Percentiles rank a stretch among this genome's conserved stretches.
These are phyloP conservation scores for Cranoglanis bouderius DNA, from an alignment of 2,113 vertebrate genomes.

Conservation along the genomic window DNA sequence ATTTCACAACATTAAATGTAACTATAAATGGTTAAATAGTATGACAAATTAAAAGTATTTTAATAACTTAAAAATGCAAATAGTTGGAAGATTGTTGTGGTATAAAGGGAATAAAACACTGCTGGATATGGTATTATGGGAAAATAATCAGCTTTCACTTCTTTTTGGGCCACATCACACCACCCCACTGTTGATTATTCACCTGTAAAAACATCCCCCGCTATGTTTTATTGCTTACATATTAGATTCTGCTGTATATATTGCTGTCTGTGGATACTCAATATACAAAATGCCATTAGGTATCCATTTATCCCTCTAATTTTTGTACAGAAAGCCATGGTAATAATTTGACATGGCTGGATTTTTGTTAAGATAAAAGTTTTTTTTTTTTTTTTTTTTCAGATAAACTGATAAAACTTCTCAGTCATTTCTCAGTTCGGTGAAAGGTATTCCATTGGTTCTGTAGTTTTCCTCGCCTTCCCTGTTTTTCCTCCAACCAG, in stretches of 20 bases:
- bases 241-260: neutral
- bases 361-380: neutral
- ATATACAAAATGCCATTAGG: neutral
- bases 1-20: no score
- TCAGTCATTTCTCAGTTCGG: no score
- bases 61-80: neutral
- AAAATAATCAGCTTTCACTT: neutral
- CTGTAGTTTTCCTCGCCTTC: conserved; percentile 43
- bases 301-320: neutral
- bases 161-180: neutral
- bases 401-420: neutral
- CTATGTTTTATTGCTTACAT: neutral
- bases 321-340: neutral
- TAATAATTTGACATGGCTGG: neutral
- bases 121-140: neutral
- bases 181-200: neutral
- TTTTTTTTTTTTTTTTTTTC: neutral
- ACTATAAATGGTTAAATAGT: neutral
- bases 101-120: neutral
- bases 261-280: neutral
- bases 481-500: conserved; percentile 24
- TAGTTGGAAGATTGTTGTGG: neutral
- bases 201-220: neutral
- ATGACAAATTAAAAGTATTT: neutral
- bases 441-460: neutral